Base-by-base conservation (phyloP, 2,888 invertebrate species). In the Leucophora obtusa region DNA sequence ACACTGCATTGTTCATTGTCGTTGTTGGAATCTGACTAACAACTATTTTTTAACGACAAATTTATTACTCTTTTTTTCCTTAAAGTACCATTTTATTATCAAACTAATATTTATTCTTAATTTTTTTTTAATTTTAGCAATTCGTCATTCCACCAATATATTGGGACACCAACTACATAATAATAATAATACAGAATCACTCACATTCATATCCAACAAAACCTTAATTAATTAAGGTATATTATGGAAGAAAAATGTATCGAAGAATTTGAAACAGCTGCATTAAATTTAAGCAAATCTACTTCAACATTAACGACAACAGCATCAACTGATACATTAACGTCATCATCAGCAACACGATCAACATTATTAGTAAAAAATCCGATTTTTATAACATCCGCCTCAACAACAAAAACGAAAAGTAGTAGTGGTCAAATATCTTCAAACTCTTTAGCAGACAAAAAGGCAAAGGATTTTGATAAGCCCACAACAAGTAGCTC, bases 191-290 rank as follows among this genome's bases (percentile, higher is more conserved):
- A 14, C 58, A 35, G 18, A 43, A 60, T 14, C 38, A 14, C 15
- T 43, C 28, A 18, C 18, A 58, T 14, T 33, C 21, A 43, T 17
- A 33, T 28, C 28, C 8, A 43, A 70, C 43, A 17, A 50, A 62
- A 43, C 73, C 77, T 81, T 81, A 66, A 62, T 50, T 60, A 7
- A 10, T 70, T 81, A 74, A 68, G 66, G 77, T 74, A 82, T 88
- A 89, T 88, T 89, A 89, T 90, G 90, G 90, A 89, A 89, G 84
- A 86, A 88, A 86, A 85, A 89, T 89, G 89, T 85, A 80, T 84
- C 84, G 84, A 82, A 85, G 84, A 86, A 86, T 86, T 85, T 85
- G 84, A 87, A 73, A 77, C 80, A 73, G 74, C 73, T 77, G 81
- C 81, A 59, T 62, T 82, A 63, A 81, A 83, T 72, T 63, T 83